Evolutionary conservation across 2,888 invertebrate genomes (phyloP).

Genomic region (Microplitis deprimator): DNA sequence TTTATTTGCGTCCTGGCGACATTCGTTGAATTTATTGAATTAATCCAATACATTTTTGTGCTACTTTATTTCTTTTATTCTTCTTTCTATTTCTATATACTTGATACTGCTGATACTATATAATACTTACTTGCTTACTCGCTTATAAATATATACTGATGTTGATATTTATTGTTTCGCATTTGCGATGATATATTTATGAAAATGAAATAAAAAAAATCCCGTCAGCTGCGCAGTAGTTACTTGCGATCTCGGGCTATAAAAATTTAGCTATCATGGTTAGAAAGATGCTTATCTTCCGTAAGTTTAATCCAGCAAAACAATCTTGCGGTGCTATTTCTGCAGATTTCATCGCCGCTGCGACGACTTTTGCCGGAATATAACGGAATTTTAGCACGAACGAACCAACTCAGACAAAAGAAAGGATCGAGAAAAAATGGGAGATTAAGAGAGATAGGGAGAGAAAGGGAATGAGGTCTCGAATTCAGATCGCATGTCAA

Average conservation of each 20-base stretch:
- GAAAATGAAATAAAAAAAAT: neutral
- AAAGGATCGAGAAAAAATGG: conserved; percentile 8
- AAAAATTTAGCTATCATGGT: conserved; percentile 16
- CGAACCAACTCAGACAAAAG: conserved; percentile 16
- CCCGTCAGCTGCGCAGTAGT: neutral
- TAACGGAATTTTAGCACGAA: conserved; percentile 40
- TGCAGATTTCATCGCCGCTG: conserved; percentile 27
- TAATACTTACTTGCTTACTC: neutral
- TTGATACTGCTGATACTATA: neutral
- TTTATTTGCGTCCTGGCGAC: conserved; percentile 11
- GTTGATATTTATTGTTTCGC: neutral
- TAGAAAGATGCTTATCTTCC: conserved; percentile 12
- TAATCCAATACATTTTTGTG: conserved; percentile 24
- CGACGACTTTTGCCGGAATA: conserved; percentile 3
- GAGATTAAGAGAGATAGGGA: conserved; percentile 25
- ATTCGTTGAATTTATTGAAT: conserved; percentile 13
- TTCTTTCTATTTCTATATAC: neutral
- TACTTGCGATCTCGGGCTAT: neutral
- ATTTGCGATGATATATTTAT: conserved; percentile 14
- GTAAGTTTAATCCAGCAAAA: conserved; percentile 3
- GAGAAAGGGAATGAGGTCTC: conserved; percentile 46
- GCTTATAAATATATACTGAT: neutral
- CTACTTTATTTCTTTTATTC: conserved; percentile 38
- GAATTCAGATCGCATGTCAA: conserved; percentile 68
- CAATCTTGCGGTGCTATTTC: conserved; percentile 29